phyloP scores from a whole-genome alignment of 2,113 vertebrate species.

The Casuarius casuarius region DNA sequence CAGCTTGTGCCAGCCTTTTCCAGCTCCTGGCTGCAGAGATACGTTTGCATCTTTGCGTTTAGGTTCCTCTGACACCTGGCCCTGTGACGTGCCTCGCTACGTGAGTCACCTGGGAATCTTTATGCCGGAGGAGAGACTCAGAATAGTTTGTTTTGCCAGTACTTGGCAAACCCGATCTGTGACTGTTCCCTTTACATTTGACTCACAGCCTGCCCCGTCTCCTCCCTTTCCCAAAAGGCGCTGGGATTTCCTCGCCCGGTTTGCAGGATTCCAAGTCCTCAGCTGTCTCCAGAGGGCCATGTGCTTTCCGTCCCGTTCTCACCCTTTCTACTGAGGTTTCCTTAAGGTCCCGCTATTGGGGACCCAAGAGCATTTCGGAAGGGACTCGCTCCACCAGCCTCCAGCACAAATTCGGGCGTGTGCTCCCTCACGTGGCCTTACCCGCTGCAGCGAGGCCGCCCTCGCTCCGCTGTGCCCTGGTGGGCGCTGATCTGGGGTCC shows the following conservation, averaged over 20 bases:
- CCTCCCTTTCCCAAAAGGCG: neutral
- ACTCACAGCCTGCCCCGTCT: neutral
- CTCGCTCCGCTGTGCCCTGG: rapidly evolving
- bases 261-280: neutral
- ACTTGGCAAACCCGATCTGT: neutral
- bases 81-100: rapidly evolving
- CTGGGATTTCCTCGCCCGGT: rapidly evolving
- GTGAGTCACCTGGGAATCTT: neutral
- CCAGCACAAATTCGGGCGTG: neutral
- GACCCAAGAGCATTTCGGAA: neutral
- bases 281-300: neutral
- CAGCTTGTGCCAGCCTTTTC: neutral
- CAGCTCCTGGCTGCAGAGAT: neutral
- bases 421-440: neutral
- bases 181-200: neutral
- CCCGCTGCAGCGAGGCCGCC: neutral
- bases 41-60: rapidly evolving
- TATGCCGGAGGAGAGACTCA: neutral
- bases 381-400: neutral
- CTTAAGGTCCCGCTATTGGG: neutral
- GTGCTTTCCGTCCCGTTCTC: neutral
- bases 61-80: neutral
- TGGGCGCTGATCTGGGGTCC: rapidly evolving
- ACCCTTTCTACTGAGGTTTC: neutral
- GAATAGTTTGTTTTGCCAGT: neutral